Percentiles rank a stretch among this genome's conserved stretches.
These are phyloP conservation scores for Xiphophorus birchmanni DNA, from an alignment of 2,797 vertebrate genomes.

Conservation along the genomic window DNA sequence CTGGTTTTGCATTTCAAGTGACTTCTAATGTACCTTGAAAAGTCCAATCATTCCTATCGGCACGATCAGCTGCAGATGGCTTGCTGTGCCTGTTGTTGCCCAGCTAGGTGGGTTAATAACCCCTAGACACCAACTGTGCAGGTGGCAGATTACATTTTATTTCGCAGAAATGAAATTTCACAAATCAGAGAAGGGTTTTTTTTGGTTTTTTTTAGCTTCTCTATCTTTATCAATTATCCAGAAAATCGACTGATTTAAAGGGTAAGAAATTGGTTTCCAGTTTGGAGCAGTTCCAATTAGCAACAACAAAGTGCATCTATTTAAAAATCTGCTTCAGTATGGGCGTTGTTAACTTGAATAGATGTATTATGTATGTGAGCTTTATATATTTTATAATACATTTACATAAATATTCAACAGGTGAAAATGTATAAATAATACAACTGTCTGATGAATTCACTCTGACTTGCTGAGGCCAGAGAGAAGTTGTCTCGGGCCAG, in stretches of 20 bases:
- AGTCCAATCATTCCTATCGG: conserved; percentile 55
- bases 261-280: neutral
- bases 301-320: neutral
- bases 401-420: neutral
- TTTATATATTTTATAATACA: neutral
- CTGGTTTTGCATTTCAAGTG: conserved; percentile 73
- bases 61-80: conserved; percentile 41
- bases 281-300: neutral
- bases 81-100: conserved; percentile 7
- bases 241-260: neutral
- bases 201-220: neutral
- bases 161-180: neutral
- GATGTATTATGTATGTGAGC: neutral
- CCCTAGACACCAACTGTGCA: neutral
- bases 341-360: neutral
- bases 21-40: conserved; percentile 55
- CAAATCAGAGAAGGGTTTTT: neutral
- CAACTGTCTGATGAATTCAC: neutral
- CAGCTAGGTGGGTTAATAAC: conserved; percentile 12
- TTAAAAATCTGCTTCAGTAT: neutral
- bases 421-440: neutral
- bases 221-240: neutral
- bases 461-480: conserved; percentile 14
- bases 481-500: conserved; percentile 13
- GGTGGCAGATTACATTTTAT: conserved; percentile 3